Conservation (phyloP, 2,888 invertebrate species). For the Drosophila quinaria region DNA sequence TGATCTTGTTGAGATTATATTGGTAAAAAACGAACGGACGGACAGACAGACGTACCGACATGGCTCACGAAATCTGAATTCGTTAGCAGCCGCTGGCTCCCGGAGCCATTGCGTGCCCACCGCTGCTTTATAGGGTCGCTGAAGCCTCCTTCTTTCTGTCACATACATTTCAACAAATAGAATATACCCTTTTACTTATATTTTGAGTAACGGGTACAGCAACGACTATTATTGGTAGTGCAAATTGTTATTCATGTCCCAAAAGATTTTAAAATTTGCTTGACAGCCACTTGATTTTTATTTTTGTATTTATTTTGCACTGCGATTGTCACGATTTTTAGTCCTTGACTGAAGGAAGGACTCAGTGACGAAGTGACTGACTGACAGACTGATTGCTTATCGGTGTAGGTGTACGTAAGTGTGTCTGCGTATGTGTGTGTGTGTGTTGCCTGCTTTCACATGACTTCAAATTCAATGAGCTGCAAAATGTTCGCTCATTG, state of each 20-base stretch:
- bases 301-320: conserved; percentile 31
- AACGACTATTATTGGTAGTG: conserved; percentile 27
- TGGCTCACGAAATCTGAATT: too few relatives aligned
- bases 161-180: too few relatives aligned
- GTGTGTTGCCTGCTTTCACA: conserved; percentile 62
- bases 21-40: too few relatives aligned
- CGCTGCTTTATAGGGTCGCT: too few relatives aligned
- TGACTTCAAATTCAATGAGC: conserved; percentile 81
- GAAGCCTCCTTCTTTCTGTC: too few relatives aligned
- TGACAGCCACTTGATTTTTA: conserved; percentile 49
- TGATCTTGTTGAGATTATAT: too few relatives aligned
- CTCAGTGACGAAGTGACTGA: conserved; percentile 5
- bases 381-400: conserved; percentile 66
- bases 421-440: conserved; percentile 19
- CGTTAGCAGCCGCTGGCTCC: too few relatives aligned
- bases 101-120: too few relatives aligned
- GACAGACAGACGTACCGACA: too few relatives aligned
- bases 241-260: conserved; percentile 35
- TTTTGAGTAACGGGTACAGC: background rate
- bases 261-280: conserved; percentile 34
- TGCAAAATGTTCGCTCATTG: conserved; percentile 79
- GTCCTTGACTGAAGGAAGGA: background rate
- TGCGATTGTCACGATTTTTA: conserved; percentile 48
- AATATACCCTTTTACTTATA: too few relatives aligned
- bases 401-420: conserved; percentile 9